Base-by-base conservation (phyloP, 2,797 vertebrate genomes). In the Neosilurus hyrtlii region DNA sequence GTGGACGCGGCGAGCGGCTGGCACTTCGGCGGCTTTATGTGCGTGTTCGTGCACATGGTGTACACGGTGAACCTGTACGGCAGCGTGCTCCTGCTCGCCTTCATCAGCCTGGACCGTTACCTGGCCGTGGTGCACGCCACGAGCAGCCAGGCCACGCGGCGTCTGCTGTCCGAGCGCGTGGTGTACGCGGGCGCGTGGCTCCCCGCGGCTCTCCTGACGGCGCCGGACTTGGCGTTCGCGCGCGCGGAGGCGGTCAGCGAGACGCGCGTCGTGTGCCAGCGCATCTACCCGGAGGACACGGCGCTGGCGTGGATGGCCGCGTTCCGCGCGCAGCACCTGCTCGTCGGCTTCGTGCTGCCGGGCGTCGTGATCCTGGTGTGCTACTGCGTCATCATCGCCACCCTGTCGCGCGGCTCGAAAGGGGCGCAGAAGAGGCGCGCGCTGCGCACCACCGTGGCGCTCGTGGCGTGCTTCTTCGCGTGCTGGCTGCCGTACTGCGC, bases 101-200 rank as follows among this genome's bases (percentile, higher is more conserved):
- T 99, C 86, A 99, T 99, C 90, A 99, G 98, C 65, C 91, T 99
- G 90, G 98, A 99, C 88, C 95, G 98, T 3, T 99, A 99, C 92
- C 93, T 99, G 91, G 98, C 98, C 0, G 97, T 99, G 24, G 98
- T 99, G 79, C 96, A 95, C 0, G 97, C 98, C 83, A 99, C 98
- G 1, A 98, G 95, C 92, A 99, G 96, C 37, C 95, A 96, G 18
- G 94, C 89, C 52, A 95, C 96, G 52, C 94, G 98, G 84, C 97
- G 97, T 90, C 93, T 98, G 83, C 81, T 99, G 90, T 97, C 96
- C 0, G 96, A 96, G 89, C 96, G 94, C 81, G 91, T 97, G 82
- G 96, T 99, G 11, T 99, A 98, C 68, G 91, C 94, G 4, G 97
- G 97, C 0, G 95, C 96, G 84, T 96, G 94, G 94, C 67, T 90